These are phyloP conservation scores for Ia io DNA, from an alignment of 2,113 vertebrate species.

Conservation along the genomic window DNA sequence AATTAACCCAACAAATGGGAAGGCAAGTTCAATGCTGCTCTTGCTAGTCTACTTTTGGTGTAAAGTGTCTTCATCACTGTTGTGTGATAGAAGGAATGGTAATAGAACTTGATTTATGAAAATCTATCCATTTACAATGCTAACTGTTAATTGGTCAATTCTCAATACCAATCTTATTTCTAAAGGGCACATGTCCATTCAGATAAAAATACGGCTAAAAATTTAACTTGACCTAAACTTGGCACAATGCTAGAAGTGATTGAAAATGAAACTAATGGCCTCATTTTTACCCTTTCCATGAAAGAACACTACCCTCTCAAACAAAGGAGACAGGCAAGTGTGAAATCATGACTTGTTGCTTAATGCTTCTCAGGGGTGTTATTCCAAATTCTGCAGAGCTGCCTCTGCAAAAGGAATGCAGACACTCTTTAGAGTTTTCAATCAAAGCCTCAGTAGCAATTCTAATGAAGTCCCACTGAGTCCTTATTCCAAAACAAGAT, in stretches of 20 bases:
- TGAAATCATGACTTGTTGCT: conserved; percentile 53
- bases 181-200: not conserved
- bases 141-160: not conserved
- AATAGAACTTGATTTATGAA: not conserved
- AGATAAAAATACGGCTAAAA: not conserved
- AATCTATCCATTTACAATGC: not conserved
- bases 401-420: conserved; percentile 30
- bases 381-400: conserved; percentile 48
- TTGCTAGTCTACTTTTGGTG: not conserved
- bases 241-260: not conserved
- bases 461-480: conserved; percentile 54
- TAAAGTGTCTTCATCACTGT: not conserved
- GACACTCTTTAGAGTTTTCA: conserved; percentile 50
- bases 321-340: conserved; percentile 58
- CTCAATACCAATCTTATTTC: not conserved
- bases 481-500: conserved; percentile 14
- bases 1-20: not conserved
- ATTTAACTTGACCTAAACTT: not conserved
- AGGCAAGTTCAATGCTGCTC: not conserved
- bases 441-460: not conserved
- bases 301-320: conserved; percentile 56
- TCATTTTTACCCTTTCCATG: conserved; percentile 40
- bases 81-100: not conserved
- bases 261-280: conserved; percentile 31
- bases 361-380: conserved; percentile 45